Evolutionary conservation across 1,140 invertebrate species (phyloP).

Genomic region (Prorops nasuta): DNA sequence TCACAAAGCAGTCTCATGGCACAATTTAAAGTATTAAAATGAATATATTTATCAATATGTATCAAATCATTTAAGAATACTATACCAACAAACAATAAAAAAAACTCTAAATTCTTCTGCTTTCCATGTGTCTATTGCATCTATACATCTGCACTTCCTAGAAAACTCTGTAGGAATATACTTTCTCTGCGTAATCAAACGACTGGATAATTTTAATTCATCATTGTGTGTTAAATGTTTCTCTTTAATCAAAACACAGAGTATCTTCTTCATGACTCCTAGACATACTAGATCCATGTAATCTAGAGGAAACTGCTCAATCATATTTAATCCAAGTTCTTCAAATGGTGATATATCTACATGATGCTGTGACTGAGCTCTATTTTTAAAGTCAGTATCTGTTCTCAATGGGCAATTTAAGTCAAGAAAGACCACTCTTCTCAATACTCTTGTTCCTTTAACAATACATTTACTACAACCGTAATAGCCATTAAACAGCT

Average conservation of each 20-base stretch:
- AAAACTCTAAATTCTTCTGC: background rate
- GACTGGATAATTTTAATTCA: too few species aligned
- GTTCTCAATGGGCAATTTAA: background rate
- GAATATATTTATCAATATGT: too few species aligned
- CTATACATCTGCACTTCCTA: background rate
- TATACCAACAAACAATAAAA: too few species aligned
- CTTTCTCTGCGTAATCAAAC: too few species aligned
- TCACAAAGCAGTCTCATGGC: slow-evolving; percentile 17
- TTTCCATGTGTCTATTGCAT: background rate
- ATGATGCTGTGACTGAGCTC: too few species aligned
- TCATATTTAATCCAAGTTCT: background rate
- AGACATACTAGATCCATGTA: background rate
- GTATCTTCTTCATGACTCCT: background rate
- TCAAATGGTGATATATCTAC: background rate
- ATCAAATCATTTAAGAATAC: too few species aligned
- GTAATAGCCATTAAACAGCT: background rate
- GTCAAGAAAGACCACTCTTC: background rate
- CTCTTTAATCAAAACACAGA: background rate
- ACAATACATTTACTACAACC: background rate
- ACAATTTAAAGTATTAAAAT: slow-evolving; percentile 12
- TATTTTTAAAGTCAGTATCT: background rate
- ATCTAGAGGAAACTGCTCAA: too few species aligned
- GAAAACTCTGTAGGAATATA: background rate
- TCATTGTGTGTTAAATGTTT: background rate
- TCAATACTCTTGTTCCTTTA: background rate